Base-by-base conservation (phyloP, 2,797 vertebrate species). In the Loriculus beryllinus region DNA sequence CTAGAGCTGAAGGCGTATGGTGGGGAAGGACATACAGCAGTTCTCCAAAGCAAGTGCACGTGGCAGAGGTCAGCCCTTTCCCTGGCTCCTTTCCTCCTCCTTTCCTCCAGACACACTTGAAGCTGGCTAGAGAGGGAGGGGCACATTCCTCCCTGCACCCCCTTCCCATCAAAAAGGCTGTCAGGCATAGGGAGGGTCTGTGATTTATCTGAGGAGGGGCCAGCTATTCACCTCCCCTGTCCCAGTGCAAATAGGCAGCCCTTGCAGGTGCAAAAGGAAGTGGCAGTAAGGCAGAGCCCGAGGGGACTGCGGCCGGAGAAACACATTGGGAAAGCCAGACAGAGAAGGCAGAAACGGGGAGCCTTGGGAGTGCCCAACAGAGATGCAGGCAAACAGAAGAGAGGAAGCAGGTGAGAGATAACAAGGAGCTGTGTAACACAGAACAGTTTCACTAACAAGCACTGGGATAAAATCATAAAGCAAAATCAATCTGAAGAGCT, bases 191-290 rank as follows among this genome's bases (percentile, higher is more conserved):
- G 77, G 86, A 91, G 65, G 67, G 87, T 54, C 91, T 76, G 60
- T 92, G 86, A 96, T 93, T 93, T 86, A 86, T 92, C 45, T 80
- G 47, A 91, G 77, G 54, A 88, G 82, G 9, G 45, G 67, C 42
- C 77, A 76, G 74, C 71, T 79, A 72, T 56, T 70, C 56, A 68
- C 18, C 49, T n/a, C 79, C 71, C 52, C 87, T 13, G 22, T 43
- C 64, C 67, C 77, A 68, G 90, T 86, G 80, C 93, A 95, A 96
- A 92, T 12, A 90, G 0, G 9, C 52, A 89, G 92, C 59, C 74
- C 60, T 63, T 52, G 77, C 80, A 91, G 95, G 91, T 94, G 92
- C 75, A 47, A 63, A 81, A 82, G 77, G 82, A 93, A 72, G 77
- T 3, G 0, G 64, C 2, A 5, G 65, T 74, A 84, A 87, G 75